A percentile compares a stretch with the other conserved stretches of the same genome.
Evolutionary conservation across 2,113 vertebrate genomes (phyloP).

Genomic region (Rhynchomys soricoides): DNA sequence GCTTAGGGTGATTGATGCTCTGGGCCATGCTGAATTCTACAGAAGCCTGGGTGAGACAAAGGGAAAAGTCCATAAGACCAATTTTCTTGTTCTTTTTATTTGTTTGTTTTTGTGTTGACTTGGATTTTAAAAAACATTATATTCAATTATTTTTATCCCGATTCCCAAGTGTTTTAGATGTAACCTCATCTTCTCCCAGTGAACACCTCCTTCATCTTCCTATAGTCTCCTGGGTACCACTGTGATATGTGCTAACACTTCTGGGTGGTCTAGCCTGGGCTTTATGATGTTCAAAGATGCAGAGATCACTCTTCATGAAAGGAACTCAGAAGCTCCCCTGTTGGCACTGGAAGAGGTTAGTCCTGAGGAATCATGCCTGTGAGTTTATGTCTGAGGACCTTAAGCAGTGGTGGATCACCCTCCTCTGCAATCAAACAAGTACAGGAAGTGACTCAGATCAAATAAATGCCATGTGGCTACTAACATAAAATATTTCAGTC

Average conservation of each 20-base stretch:
- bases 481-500: background rate
- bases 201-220: fast-evolving
- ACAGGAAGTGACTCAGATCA: background rate
- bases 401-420: background rate
- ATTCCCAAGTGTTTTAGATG: background rate
- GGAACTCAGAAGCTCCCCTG: background rate
- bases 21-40: background rate
- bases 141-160: background rate
- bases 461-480: background rate
- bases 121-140: background rate
- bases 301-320: background rate
- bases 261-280: background rate
- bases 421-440: background rate
- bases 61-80: background rate
- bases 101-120: background rate
- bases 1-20: background rate
- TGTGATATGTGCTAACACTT: background rate
- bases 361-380: background rate
- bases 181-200: background rate
- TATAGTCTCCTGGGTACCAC: fast-evolving
- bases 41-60: background rate
- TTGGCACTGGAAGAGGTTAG: background rate
- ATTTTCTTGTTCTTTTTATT: background rate
- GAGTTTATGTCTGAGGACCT: background rate
- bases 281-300: background rate